Evolutionary conservation across 2,797 vertebrate genomes (phyloP).

Genomic region (Megalops cyprinoides): DNA sequence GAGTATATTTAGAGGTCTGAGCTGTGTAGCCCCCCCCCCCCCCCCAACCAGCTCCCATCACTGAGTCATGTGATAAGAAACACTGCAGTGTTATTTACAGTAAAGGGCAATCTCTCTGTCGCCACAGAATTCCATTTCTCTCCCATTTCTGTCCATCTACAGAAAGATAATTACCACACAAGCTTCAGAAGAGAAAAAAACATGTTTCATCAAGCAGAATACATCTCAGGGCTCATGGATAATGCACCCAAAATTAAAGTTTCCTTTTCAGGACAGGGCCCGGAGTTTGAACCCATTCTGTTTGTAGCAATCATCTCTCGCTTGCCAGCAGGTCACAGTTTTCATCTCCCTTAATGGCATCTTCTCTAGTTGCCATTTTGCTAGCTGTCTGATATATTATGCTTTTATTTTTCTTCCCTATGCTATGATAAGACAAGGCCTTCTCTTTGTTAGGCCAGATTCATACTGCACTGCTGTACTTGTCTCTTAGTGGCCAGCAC

Average conservation of each 20-base stretch:
- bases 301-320: constrained; percentile 11
- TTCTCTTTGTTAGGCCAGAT: neutral
- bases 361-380: neutral
- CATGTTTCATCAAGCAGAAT: constrained; percentile 13
- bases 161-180: constrained; percentile 27
- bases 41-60: neutral
- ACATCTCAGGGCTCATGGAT: constrained; percentile 7
- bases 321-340: constrained; percentile 5
- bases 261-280: neutral
- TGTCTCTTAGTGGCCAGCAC: neutral
- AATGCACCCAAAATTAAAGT: neutral
- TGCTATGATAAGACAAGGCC: too few species aligned
- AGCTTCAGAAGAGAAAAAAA: neutral
- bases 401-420: too few species aligned
- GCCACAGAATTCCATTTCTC: constrained; percentile 30
- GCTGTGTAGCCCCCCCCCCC: neutral
- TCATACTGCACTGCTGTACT: neutral
- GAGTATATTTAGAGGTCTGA: neutral
- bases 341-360: constrained; percentile 18
- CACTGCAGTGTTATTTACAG: constrained; percentile 23
- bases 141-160: constrained; percentile 15
- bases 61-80: constrained; percentile 25
- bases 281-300: neutral
- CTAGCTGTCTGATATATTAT: too few species aligned
- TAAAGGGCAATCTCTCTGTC: constrained; percentile 29